These are phyloP conservation scores for Panagrolaimus sp. DNA, from an alignment of 1,140 invertebrate genomes.

Conservation along the genomic window DNA sequence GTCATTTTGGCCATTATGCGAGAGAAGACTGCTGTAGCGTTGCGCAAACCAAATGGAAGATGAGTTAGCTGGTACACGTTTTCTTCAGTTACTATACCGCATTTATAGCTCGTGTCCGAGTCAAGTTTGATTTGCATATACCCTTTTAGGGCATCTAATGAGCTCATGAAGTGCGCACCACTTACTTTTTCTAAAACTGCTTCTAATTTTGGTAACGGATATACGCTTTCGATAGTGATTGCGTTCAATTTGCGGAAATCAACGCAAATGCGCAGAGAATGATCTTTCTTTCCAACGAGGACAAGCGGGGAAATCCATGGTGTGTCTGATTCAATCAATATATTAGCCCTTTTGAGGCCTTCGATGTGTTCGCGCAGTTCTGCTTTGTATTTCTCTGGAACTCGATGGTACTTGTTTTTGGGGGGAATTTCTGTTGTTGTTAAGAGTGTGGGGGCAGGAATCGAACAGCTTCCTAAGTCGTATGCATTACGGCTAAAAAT, in stretches of 20 bases:
- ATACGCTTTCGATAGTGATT: slow-evolving; percentile 59
- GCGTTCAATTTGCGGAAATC: slow-evolving; percentile 62
- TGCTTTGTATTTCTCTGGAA: slow-evolving; percentile 15
- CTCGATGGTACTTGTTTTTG: not conserved
- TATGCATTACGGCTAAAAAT: slow-evolving; percentile 12
- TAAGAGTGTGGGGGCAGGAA: not conserved
- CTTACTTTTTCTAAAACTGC: slow-evolving; percentile 59
- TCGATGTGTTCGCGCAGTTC: slow-evolving; percentile 21
- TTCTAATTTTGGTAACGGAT: slow-evolving; percentile 63
- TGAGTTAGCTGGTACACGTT: slow-evolving; percentile 26
- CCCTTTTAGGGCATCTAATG: slow-evolving; percentile 61
- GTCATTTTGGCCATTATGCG: slow-evolving; percentile 46
- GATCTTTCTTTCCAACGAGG: slow-evolving; percentile 62
- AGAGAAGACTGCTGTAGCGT: slow-evolving; percentile 22
- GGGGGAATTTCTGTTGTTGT: slow-evolving; percentile 16
- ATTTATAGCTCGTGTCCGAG: slow-evolving; percentile 20
- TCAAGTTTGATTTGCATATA: slow-evolving; percentile 60
- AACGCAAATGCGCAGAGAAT: slow-evolving; percentile 60
- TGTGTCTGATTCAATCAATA: slow-evolving; percentile 18
- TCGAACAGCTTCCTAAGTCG: slow-evolving; percentile 15
- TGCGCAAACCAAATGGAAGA: slow-evolving; percentile 24
- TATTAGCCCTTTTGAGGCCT: slow-evolving; percentile 5
- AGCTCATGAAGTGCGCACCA: slow-evolving; percentile 59
- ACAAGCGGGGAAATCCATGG: slow-evolving; percentile 62
- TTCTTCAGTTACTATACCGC: slow-evolving; percentile 2